These are phyloP conservation scores for Ellobius talpinus DNA, from an alignment of 2,113 vertebrate genomes.

Conservation along the genomic window DNA sequence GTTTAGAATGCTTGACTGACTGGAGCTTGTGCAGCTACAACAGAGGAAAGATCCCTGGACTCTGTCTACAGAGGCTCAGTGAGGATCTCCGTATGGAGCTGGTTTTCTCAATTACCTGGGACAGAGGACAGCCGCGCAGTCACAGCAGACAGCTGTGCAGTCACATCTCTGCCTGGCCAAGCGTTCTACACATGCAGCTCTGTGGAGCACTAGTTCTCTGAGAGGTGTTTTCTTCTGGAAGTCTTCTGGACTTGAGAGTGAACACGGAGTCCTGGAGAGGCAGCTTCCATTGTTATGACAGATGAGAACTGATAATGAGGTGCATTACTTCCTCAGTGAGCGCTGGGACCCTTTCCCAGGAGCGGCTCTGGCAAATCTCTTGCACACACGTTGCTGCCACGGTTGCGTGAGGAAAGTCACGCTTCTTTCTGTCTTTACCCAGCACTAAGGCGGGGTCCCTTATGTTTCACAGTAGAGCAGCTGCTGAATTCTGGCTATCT, in stretches of 20 bases:
- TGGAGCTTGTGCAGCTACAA: not conserved
- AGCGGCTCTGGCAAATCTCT: constrained; percentile 52
- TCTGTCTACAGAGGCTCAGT: not conserved
- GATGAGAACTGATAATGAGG: not conserved
- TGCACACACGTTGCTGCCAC: not conserved
- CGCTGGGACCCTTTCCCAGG: constrained; percentile 61
- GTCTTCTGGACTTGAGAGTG: not conserved
- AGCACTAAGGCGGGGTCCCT: not conserved
- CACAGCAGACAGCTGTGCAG: too few relatives aligned
- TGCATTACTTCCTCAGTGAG: constrained; percentile 37
- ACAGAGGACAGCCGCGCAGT: not conserved
- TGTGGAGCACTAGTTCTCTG: not conserved
- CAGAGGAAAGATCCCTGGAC: not conserved
- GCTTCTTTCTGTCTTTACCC: constrained; percentile 15
- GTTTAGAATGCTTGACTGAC: not conserved
- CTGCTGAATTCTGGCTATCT: constrained; percentile 22
- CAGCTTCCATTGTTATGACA: not conserved
- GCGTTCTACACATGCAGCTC: not conserved
- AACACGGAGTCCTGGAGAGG: not conserved
- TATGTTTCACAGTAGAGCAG: not conserved
- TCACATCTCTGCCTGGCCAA: not conserved
- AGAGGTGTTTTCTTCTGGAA: not conserved
- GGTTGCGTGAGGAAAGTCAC: constrained; percentile 4
- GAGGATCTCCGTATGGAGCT: not conserved
- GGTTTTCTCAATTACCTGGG: not conserved